Conservation (phyloP, 1,140 invertebrate genomes). For the Proctacanthus coquilletti region DNA sequence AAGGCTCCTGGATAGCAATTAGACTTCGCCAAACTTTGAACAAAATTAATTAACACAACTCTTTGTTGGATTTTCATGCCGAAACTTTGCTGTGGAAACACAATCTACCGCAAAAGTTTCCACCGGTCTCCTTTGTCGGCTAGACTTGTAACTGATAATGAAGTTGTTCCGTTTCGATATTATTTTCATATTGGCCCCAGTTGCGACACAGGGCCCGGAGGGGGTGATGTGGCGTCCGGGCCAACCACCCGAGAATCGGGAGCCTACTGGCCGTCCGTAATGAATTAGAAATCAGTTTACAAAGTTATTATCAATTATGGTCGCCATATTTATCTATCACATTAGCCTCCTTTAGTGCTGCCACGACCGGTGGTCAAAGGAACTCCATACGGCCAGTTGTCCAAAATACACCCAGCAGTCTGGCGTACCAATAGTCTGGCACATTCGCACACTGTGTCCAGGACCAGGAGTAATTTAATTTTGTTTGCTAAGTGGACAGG, state of each 20-base stretch:
- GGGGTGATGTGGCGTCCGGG: background rate
- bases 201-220: too few species aligned
- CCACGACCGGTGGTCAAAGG: background rate
- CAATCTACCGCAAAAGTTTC: too few species aligned
- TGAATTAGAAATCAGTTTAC: background rate
- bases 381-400: background rate
- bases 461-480: background rate
- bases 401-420: background rate
- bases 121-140: background rate
- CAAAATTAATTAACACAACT: too few species aligned
- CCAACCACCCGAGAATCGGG: background rate
- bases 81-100: too few species aligned
- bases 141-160: background rate
- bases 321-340: background rate
- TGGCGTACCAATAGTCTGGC: too few species aligned
- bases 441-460: too few species aligned
- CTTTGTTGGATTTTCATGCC: too few species aligned
- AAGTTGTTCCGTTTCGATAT: background rate
- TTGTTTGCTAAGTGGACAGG: background rate
- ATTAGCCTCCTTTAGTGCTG: background rate
- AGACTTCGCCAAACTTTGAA: too few species aligned
- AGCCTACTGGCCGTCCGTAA: background rate
- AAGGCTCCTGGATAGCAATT: too few species aligned
- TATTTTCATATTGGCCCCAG: background rate
- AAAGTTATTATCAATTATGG: background rate